phyloP scores from a whole-genome alignment of 2,797 vertebrate genomes.

The Naso thynnoides region DNA sequence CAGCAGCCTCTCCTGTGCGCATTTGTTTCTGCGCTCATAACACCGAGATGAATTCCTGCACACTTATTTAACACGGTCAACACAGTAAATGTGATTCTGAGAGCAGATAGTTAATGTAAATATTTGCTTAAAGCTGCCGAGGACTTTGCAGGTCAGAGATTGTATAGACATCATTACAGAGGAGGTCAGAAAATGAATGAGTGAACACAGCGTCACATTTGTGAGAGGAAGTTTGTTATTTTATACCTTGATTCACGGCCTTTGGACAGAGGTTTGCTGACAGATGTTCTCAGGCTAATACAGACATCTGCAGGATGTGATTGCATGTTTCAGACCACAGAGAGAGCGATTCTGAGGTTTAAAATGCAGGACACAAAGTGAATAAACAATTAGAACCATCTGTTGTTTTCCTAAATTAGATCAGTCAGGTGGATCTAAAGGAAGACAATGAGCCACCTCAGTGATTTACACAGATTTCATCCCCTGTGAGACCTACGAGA shows the following conservation, averaged over 20 bases:
- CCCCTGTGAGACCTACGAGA: neutral
- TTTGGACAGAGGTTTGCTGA: neutral
- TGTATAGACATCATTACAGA: neutral
- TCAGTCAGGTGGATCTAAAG: constrained; percentile 13
- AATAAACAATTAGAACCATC: constrained; percentile 17
- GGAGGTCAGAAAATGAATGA: neutral
- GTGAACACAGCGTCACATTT: neutral
- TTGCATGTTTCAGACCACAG: neutral
- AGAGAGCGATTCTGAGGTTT: neutral
- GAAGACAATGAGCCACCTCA: constrained; percentile 19
- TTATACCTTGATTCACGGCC: neutral
- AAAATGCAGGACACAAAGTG: constrained; percentile 7
- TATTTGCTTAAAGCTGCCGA: neutral
- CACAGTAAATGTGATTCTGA: neutral
- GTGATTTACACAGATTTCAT: constrained; percentile 2
- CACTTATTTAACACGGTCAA: neutral
- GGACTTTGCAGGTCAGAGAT: neutral
- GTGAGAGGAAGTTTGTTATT: neutral
- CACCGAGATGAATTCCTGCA: neutral
- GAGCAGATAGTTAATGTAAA: neutral
- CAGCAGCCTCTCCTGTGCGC: neutral
- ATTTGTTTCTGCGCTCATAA: constrained; percentile 9
- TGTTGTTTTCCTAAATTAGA: constrained; percentile 25
- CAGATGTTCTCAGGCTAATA: constrained; percentile 16
- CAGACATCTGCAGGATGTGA: neutral